Conservation (phyloP, 2,888 invertebrate genomes). For the Drosophila setosimentum region DNA sequence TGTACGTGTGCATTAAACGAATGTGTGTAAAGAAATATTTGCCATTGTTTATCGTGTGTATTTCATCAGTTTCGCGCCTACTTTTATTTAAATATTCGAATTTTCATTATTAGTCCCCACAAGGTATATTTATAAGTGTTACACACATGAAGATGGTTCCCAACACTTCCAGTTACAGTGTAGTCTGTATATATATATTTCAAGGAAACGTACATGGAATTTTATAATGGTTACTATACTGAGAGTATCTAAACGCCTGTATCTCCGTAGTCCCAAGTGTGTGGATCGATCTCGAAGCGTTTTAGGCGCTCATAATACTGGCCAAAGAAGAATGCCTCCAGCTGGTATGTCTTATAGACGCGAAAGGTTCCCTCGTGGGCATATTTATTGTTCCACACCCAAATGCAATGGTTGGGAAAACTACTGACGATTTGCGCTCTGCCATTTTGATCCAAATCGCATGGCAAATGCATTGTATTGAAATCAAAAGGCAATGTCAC, state of each 20-base stretch:
- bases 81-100: background rate
- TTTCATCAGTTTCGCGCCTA: background rate
- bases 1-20: background rate
- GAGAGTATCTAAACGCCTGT: background rate
- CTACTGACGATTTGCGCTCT: background rate
- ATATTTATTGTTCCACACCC: conserved; percentile 41
- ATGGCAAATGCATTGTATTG: conserved; percentile 40
- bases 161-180: background rate
- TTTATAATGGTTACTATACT: background rate
- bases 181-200: background rate
- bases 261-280: conserved; percentile 34
- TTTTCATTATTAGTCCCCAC: background rate
- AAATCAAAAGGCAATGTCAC: conserved; percentile 38
- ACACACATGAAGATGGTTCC: background rate
- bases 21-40: background rate
- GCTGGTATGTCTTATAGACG: conserved; percentile 50
- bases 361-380: conserved; percentile 44
- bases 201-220: background rate
- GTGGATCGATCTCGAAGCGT: conserved; percentile 87
- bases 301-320: conserved; percentile 53
- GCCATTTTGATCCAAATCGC: conserved; percentile 49
- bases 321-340: conserved; percentile 56
- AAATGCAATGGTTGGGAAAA: conserved; percentile 52
- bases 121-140: rapidly evolving
- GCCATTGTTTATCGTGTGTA: no score